phyloP scores from a whole-genome alignment of 2,888 invertebrate species.

The Sphaerophoria taeniata region DNA sequence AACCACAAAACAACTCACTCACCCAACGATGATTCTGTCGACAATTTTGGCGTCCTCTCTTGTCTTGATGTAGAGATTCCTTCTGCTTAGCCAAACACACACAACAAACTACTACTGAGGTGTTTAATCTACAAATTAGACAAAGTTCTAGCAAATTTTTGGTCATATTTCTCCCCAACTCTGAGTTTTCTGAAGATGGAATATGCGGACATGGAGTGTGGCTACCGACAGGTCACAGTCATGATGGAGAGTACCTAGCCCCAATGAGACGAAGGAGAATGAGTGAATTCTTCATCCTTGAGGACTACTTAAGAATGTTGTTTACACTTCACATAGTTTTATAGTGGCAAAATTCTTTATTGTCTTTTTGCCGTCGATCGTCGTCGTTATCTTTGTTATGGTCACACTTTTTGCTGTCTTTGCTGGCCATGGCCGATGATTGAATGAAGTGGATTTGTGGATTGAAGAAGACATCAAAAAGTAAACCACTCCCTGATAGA shows the following conservation, averaged over 20 bases:
- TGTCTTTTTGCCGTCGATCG: slow-evolving; percentile 20
- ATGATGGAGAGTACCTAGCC: background rate
- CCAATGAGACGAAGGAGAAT: background rate
- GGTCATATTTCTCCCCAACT: slow-evolving; percentile 58
- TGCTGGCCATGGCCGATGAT: slow-evolving; percentile 32
- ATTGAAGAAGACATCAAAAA: slow-evolving; percentile 20
- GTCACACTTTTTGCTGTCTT: slow-evolving; percentile 8
- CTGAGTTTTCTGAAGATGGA: background rate
- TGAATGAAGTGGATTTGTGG: slow-evolving; percentile 48
- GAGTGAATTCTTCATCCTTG: slow-evolving; percentile 30
- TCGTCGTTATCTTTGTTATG: slow-evolving; percentile 7
- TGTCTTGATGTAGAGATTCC: slow-evolving; percentile 51
- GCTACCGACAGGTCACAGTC: no score
- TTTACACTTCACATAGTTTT: slow-evolving; percentile 56
- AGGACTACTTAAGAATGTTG: slow-evolving; percentile 60
- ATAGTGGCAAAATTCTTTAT: slow-evolving; percentile 19
- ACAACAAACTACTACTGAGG: slow-evolving; percentile 54
- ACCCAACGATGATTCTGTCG: background rate
- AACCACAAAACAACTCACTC: slow-evolving; percentile 17
- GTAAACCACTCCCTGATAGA: slow-evolving; percentile 24
- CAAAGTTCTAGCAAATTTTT: slow-evolving; percentile 73
- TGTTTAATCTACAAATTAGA: slow-evolving; percentile 75
- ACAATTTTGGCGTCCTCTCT: slow-evolving; percentile 7
- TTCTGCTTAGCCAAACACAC: slow-evolving; percentile 34
- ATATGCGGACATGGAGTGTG: slow-evolving; percentile 2